phyloP scores from a whole-genome alignment of 2,113 vertebrate species.

The Oryzias curvinotus region DNA sequence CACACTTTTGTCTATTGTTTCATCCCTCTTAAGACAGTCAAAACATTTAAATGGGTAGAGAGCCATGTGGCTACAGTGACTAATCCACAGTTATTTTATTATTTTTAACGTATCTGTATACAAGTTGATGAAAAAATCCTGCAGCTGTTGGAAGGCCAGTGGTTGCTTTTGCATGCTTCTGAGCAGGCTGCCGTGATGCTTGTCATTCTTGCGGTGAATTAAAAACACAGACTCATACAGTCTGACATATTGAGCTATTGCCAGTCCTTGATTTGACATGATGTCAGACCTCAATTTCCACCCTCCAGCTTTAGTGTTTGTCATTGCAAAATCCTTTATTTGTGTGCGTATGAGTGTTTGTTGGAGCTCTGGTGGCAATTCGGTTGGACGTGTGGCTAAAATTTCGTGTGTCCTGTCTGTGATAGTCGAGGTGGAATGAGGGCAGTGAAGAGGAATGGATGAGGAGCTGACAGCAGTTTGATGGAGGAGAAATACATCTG shows the following conservation, averaged over 20 bases:
- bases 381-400: conserved; percentile 17
- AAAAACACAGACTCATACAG: conserved; percentile 14
- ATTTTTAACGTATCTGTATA: conserved; percentile 8
- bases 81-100: conserved; percentile 29
- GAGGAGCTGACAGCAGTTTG: conserved; percentile 39
- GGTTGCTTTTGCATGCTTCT: not conserved
- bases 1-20: conserved; percentile 24
- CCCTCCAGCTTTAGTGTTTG: conserved; percentile 50
- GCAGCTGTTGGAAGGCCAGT: not conserved
- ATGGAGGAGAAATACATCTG: conserved; percentile 46
- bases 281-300: conserved; percentile 63
- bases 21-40: conserved; percentile 23
- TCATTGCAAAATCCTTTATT: conserved; percentile 36
- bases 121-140: not conserved
- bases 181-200: conserved; percentile 13
- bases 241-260: conserved; percentile 53
- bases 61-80: conserved; percentile 24
- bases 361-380: conserved; percentile 6
- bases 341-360: conserved; percentile 26
- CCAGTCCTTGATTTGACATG: conserved; percentile 53
- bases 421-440: conserved; percentile 46
- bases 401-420: conserved; percentile 43
- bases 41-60: conserved; percentile 29
- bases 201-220: conserved; percentile 13
- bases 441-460: conserved; percentile 10